These are phyloP conservation scores for Philotrypesis tridentata DNA, from an alignment of 1,140 invertebrate species.

Conservation along the genomic window DNA sequence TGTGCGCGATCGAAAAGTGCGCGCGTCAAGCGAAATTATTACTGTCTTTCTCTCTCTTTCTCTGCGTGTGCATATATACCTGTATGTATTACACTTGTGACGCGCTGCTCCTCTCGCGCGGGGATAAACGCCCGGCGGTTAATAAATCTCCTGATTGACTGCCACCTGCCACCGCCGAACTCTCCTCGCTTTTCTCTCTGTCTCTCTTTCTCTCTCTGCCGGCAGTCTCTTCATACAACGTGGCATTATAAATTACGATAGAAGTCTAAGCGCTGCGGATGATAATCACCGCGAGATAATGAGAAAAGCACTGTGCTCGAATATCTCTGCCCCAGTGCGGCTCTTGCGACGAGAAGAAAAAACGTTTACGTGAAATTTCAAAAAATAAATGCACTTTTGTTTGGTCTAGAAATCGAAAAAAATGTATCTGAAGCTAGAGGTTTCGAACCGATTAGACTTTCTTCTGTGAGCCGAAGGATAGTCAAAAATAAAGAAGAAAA, in stretches of 20 bases:
- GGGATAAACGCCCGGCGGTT: conserved; percentile 52
- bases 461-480: too few species aligned
- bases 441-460: too few species aligned
- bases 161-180: conserved; percentile 59
- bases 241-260: conserved; percentile 55
- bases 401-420: too few species aligned
- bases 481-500: too few species aligned
- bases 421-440: too few species aligned
- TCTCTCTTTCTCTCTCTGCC: too few species aligned
- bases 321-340: too few species aligned
- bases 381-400: too few species aligned
- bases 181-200: conserved; percentile 40
- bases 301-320: conserved; percentile 25
- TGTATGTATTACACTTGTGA: not conserved
- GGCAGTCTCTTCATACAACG: not conserved
- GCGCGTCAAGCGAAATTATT: conserved; percentile 32
- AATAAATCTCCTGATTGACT: conserved; percentile 65
- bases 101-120: not conserved
- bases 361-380: too few species aligned
- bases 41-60: too few species aligned
- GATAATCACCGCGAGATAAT: conserved; percentile 56
- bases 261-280: conserved; percentile 47
- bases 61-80: too few species aligned
- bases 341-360: too few species aligned
- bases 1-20: conserved; percentile 17